Evolutionary conservation across 2,113 vertebrate species (phyloP).

Genomic region (Calcarius ornatus): DNA sequence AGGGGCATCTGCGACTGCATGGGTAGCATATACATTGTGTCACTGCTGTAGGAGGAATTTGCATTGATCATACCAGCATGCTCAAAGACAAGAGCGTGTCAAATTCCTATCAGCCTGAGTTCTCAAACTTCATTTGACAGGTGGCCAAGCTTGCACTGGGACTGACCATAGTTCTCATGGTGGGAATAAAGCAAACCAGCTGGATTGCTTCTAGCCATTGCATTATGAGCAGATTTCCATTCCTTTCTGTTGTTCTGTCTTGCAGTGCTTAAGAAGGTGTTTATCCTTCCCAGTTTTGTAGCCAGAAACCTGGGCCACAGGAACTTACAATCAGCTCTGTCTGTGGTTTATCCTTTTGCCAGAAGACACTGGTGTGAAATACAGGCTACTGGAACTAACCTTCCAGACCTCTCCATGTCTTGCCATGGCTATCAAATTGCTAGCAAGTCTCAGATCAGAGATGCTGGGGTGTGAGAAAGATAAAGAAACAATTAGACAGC

Average conservation of each 20-base stretch:
- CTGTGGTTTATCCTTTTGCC: not conserved
- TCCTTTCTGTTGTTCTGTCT: constrained; percentile 30
- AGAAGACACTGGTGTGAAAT: not conserved
- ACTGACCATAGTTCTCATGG: not conserved
- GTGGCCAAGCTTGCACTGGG: constrained; percentile 31
- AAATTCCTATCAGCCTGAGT: constrained; percentile 39
- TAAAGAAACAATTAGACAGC: not conserved
- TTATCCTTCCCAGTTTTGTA: constrained; percentile 31
- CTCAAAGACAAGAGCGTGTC: constrained; percentile 26
- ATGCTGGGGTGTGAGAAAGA: not conserved
- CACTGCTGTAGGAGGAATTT: not conserved
- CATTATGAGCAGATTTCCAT: constrained; percentile 34
- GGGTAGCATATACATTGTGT: constrained; percentile 19
- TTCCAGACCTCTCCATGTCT: not conserved
- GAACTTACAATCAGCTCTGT: not conserved
- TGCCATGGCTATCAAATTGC: not conserved
- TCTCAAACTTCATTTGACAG: constrained; percentile 57
- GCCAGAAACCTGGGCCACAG: constrained; percentile 8
- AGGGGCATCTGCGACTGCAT: constrained; percentile 30
- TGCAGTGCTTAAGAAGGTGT: constrained; percentile 16
- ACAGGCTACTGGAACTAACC: not conserved
- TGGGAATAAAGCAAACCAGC: constrained; percentile 55
- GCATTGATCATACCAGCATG: constrained; percentile 6
- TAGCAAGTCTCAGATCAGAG: not conserved
- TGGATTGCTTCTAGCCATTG: constrained; percentile 29